Percentiles rank a stretch among this genome's conserved stretches.
Conservation (phyloP, 2,113 vertebrate species). For the Marcusenius ussheri region DNA sequence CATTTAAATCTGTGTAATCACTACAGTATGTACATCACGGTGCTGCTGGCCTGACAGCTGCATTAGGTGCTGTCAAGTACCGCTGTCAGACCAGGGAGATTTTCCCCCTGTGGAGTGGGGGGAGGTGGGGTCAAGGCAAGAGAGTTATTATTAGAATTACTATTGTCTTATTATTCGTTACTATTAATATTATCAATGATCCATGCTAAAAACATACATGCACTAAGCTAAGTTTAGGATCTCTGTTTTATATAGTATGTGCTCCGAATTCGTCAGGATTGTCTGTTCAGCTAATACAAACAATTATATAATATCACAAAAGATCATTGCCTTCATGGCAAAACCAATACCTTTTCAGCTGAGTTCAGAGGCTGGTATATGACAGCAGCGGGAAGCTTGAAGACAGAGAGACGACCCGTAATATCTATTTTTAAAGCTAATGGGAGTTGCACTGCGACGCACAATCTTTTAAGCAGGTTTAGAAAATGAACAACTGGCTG, state of each 20-base stretch:
- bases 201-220: not conserved
- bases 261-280: not conserved
- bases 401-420: not conserved
- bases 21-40: not conserved
- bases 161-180: not conserved
- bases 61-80: not conserved
- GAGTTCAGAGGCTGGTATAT: not conserved
- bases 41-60: slow-evolving; percentile 4
- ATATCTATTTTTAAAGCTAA: slow-evolving; percentile 7
- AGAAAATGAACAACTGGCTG: not conserved
- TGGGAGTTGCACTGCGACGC: not conserved
- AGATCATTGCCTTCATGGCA: not conserved
- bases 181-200: not conserved
- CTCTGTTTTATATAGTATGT: not conserved
- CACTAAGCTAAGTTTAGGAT: not conserved
- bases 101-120: not conserved
- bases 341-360: not conserved
- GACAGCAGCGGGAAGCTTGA: not conserved
- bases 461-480: not conserved
- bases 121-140: not conserved
- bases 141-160: not conserved
- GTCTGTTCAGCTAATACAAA: not conserved
- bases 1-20: slow-evolving; percentile 23
- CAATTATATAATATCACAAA: not conserved
- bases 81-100: not conserved